Percentiles rank a stretch among this genome's conserved stretches.
Evolutionary conservation across 1,140 invertebrate species (phyloP).

Genomic region (Hyposmocoma kahamanoa): DNA sequence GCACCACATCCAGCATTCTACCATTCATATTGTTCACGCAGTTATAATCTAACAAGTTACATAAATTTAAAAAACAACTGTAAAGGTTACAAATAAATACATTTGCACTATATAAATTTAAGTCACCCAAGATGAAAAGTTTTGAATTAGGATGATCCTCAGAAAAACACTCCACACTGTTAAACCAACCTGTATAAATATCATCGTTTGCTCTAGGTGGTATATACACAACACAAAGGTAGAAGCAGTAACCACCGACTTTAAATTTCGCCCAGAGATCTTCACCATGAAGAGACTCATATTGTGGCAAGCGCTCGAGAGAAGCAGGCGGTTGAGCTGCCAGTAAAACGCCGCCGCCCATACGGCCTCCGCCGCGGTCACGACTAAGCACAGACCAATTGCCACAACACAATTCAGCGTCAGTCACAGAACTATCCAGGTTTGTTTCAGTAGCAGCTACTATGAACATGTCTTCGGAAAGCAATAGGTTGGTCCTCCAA

Average conservation of each 20-base stretch:
- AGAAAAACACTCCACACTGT: conserved; percentile 4
- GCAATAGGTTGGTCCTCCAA: not conserved
- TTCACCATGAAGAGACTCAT: not conserved
- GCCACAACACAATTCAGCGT: not conserved
- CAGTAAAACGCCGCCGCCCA: not conserved
- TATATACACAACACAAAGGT: conserved; percentile 9
- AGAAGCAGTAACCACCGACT: not conserved
- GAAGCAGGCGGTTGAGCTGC: not conserved
- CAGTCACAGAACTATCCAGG: not conserved
- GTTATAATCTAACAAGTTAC: conserved; percentile 6
- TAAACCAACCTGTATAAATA: conserved; percentile 2
- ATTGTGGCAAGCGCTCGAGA: not conserved
- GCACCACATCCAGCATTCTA: conserved; percentile 6
- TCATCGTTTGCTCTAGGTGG: not conserved
- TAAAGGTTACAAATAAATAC: not conserved
- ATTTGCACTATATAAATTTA: conserved; percentile 6
- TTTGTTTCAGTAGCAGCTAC: conserved; percentile 7
- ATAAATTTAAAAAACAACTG: not conserved
- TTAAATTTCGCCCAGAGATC: conserved; percentile 1
- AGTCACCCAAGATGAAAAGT: conserved; percentile 2
- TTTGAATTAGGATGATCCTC: not conserved
- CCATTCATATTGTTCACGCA: conserved; percentile 7
- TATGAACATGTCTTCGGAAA: not conserved
- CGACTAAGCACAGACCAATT: not conserved
- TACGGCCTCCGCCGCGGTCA: not conserved